These are phyloP conservation scores for Taurulus bubalis DNA, from an alignment of 2,113 vertebrate species.

Conservation along the genomic window DNA sequence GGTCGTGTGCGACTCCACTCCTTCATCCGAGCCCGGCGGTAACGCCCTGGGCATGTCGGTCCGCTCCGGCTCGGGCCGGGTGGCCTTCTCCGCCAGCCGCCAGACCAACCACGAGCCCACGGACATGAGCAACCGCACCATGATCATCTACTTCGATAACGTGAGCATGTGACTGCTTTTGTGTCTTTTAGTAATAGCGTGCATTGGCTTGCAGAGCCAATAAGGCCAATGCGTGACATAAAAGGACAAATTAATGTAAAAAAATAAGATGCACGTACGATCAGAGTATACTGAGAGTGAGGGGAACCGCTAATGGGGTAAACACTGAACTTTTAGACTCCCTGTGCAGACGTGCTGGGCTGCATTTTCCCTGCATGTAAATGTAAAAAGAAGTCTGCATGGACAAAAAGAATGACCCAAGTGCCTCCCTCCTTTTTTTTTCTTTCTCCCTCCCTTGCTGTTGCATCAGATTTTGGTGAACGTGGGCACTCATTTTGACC, in stretches of 20 bases:
- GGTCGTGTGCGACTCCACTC: constrained; percentile 87
- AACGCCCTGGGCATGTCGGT: constrained; percentile 86
- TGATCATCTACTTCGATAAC: constrained; percentile 88
- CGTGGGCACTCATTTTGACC: constrained; percentile 88
- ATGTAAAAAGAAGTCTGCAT: not conserved
- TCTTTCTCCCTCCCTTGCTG: not conserved
- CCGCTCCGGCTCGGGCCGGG: constrained; percentile 81
- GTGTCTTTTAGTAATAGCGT: not conserved
- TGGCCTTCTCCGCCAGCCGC: constrained; percentile 85
- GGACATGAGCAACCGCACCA: constrained; percentile 87
- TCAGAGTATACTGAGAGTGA: not conserved
- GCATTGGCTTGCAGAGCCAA: not conserved
- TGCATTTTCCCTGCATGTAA: constrained; percentile 3
- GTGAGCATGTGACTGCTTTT: constrained; percentile 64
- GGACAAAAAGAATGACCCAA: constrained; percentile 7
- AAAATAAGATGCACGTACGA: constrained; percentile 7
- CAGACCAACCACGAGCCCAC: constrained; percentile 88
- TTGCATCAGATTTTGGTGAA: constrained; percentile 88
- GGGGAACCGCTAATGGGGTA: constrained; percentile 20
- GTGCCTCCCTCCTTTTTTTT: not conserved
- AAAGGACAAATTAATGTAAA: not conserved
- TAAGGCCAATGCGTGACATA: not conserved
- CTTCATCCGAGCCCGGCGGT: constrained; percentile 80
- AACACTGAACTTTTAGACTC: constrained; percentile 12
- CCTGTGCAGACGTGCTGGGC: not conserved